phyloP scores from a whole-genome alignment of 2,113 vertebrate species.

The Steatornis caripensis region DNA sequence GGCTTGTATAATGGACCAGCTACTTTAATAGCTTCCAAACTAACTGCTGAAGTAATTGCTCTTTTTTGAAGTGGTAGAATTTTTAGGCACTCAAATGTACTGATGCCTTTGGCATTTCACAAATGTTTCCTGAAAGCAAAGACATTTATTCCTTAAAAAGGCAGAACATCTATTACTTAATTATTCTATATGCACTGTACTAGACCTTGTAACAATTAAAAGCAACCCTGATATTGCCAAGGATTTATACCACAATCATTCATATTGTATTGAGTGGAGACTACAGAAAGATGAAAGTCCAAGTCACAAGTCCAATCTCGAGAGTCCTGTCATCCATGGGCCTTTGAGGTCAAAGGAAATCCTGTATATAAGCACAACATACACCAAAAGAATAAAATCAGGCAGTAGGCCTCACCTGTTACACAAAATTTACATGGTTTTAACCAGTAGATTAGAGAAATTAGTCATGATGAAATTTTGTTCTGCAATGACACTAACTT shows the following conservation, averaged over 20 bases:
- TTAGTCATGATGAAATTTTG: background rate
- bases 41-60: background rate
- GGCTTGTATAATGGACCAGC: background rate
- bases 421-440: background rate
- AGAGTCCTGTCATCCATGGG: background rate
- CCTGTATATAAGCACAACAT: background rate
- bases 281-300: background rate
- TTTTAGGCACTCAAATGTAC: background rate
- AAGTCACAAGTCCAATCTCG: background rate
- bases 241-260: background rate
- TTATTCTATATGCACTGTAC: background rate
- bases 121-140: background rate
- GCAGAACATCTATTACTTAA: background rate
- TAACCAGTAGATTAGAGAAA: background rate
- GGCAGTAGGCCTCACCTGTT: background rate
- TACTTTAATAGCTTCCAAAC: background rate
- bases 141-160: background rate
- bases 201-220: background rate
- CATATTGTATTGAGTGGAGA: background rate
- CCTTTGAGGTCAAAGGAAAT: background rate
- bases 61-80: background rate
- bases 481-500: background rate
- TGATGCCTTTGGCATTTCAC: background rate
- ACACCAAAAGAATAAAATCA: background rate
- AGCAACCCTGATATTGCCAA: background rate